These are phyloP conservation scores for Ditylenchus dipsaci DNA, from an alignment of 1,140 invertebrate species.

Conservation along the genomic window DNA sequence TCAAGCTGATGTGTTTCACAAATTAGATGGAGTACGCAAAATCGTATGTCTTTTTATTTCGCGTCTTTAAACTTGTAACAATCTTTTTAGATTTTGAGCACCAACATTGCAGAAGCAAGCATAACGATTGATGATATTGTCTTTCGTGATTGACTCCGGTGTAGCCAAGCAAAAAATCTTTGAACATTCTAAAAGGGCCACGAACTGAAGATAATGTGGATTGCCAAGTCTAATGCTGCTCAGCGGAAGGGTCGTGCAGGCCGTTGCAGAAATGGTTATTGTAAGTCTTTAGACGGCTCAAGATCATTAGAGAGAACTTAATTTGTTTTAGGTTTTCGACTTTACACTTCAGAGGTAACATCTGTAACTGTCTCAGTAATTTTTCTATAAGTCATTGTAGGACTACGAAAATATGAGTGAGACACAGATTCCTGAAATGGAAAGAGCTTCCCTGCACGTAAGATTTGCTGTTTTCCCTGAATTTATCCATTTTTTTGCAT, in stretches of 20 bases:
- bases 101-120: slow-evolving; percentile 88
- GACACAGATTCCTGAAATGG: slow-evolving; percentile 72
- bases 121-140: slow-evolving; percentile 79
- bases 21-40: slow-evolving; percentile 70
- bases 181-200: slow-evolving; percentile 59
- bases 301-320: no score
- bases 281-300: slow-evolving; percentile 53
- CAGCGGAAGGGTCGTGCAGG: slow-evolving; percentile 71
- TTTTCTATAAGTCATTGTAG: neutral
- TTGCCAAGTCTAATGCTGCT: slow-evolving; percentile 61
- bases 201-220: slow-evolving; percentile 59
- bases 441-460: slow-evolving; percentile 66
- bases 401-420: slow-evolving; percentile 65
- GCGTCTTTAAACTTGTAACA: slow-evolving; percentile 9
- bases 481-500: slow-evolving; percentile 66
- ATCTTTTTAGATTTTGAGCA: slow-evolving; percentile 61
- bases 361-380: no score
- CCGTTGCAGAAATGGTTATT: slow-evolving; percentile 70
- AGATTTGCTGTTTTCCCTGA: slow-evolving; percentile 61
- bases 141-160: slow-evolving; percentile 82
- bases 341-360: neutral
- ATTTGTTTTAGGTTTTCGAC: neutral
- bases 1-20: slow-evolving; percentile 69
- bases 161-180: slow-evolving; percentile 74
- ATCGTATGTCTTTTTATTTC: slow-evolving; percentile 23